These are phyloP conservation scores for Temnothorax nylanderi DNA, from an alignment of 1,140 invertebrate genomes.

Conservation along the genomic window DNA sequence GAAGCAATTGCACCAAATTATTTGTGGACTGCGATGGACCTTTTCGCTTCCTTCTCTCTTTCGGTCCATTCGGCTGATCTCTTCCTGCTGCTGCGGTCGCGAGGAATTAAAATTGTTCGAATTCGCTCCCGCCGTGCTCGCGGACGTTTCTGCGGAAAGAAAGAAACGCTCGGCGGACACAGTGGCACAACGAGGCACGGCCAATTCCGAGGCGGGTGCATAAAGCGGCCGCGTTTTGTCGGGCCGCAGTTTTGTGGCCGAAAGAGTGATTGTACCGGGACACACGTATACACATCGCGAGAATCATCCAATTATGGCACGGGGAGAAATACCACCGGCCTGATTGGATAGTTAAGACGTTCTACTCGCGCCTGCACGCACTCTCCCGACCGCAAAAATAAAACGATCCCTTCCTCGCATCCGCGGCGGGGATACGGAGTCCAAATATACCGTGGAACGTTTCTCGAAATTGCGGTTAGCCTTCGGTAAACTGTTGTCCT, in stretches of 20 bases:
- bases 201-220: constrained; percentile 12
- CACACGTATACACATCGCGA: constrained; percentile 37
- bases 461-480: constrained; percentile 4
- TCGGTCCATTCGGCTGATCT: not conserved
- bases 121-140: constrained; percentile 60
- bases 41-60: constrained; percentile 5
- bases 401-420: constrained; percentile 3
- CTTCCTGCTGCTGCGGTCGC: constrained; percentile 62
- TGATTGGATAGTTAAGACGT: constrained; percentile 55
- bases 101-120: constrained; percentile 81
- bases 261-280: constrained; percentile 19
- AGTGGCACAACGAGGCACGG: not conserved
- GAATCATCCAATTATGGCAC: constrained; percentile 64
- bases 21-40: constrained; percentile 64
- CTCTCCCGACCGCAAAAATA: constrained; percentile 18
- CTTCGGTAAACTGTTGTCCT: not conserved
- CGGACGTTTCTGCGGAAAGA: constrained; percentile 63
- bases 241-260: constrained; percentile 32
- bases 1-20: constrained; percentile 77
- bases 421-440: not conserved
- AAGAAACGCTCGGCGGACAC: constrained; percentile 49
- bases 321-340: constrained; percentile 44
- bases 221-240: constrained; percentile 50
- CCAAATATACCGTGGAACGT: not conserved
- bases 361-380: constrained; percentile 38